Evolutionary conservation across 2,797 vertebrate genomes (phyloP).

Genomic region (Stomatorhinus walkeri): DNA sequence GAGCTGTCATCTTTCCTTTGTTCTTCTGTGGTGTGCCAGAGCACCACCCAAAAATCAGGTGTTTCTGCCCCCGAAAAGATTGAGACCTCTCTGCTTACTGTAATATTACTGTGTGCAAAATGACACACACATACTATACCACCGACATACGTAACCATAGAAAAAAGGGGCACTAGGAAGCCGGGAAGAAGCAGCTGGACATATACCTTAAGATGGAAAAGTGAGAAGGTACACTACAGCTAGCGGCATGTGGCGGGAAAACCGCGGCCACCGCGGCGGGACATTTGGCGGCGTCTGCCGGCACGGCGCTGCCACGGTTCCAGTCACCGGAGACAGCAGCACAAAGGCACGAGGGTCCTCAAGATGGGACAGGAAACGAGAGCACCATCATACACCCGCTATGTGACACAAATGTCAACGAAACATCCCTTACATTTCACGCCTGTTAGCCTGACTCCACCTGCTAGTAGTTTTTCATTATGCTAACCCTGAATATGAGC

Average conservation of each 20-base stretch:
- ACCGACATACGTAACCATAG: background rate
- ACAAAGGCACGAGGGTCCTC: background rate
- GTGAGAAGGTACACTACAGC: background rate
- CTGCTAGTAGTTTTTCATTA: background rate
- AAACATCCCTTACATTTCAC: background rate
- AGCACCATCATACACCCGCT: background rate
- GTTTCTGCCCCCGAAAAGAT: background rate
- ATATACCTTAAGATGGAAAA: background rate
- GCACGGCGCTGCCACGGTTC: background rate
- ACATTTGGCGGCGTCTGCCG: background rate
- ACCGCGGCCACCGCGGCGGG: background rate
- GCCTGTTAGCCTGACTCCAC: background rate
- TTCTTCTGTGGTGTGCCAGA: background rate
- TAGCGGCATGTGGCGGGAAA: background rate
- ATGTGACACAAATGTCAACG: background rate
- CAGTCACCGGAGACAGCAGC: background rate
- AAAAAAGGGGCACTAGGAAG: background rate
- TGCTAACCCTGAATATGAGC: background rate
- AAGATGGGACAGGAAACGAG: background rate
- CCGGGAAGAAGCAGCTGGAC: background rate
- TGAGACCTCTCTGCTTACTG: background rate
- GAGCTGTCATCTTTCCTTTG: background rate
- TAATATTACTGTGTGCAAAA: background rate
- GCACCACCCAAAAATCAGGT: background rate
- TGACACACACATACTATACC: background rate